Evolutionary conservation across 2,797 vertebrate species (phyloP).

Genomic region (Erpetoichthys calabaricus): DNA sequence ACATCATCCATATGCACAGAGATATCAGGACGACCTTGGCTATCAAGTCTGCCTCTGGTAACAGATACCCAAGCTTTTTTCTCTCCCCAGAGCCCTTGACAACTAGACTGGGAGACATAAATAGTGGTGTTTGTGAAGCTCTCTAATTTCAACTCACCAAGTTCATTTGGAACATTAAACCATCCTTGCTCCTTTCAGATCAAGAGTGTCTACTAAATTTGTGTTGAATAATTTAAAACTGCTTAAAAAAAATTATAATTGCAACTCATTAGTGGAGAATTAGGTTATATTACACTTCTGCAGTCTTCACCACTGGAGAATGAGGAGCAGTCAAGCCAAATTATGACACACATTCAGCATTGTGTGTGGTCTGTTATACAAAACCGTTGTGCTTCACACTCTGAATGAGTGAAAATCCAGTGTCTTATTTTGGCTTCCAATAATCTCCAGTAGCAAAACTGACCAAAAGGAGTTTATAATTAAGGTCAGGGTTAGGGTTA

Average conservation of each 20-base stretch:
- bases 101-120: constrained; percentile 1
- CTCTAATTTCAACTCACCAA: constrained; percentile 18
- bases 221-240: constrained; percentile 19
- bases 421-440: no score
- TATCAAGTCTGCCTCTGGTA: constrained; percentile 2
- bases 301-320: background rate
- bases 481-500: no score
- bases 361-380: no score
- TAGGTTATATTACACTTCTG: background rate
- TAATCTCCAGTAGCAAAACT: no score
- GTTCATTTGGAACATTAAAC: constrained; percentile 17
- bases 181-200: constrained; percentile 1
- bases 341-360: background rate
- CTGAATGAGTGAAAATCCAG: no score
- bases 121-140: constrained; percentile 2
- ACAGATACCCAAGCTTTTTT: constrained; percentile 2
- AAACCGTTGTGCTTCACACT: no score
- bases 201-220: background rate
- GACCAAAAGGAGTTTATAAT: no score
- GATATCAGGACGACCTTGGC: constrained; percentile 2
- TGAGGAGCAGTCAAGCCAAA: background rate
- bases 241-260: constrained; percentile 7
- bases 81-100: constrained; percentile 1
- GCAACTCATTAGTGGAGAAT: background rate
- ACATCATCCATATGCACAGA: no score